Base-by-base conservation (phyloP, 2,888 invertebrate genomes). In the Keiferia lycopersicella region DNA sequence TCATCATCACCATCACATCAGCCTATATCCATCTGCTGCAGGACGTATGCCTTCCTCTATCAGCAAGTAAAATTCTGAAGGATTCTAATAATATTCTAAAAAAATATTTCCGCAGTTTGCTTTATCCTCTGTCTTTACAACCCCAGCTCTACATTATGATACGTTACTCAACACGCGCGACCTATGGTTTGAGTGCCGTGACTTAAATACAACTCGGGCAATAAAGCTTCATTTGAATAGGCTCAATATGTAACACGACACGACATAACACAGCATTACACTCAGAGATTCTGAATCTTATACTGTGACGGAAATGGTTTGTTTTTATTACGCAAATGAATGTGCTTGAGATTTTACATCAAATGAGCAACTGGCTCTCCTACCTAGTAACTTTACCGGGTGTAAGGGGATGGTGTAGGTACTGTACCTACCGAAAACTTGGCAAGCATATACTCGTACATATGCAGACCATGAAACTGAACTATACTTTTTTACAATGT, bases 121-220 rank as follows among this genome's bases (percentile, higher is more conserved):
- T 20, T 41, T 41, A 18, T n/a, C 16, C 11, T 41, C 11, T n/a
- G 14, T 59, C 14, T 22, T 20, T 0, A 4, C 10, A 10, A 10
- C 26, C 20, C 30, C 22, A 53, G 53, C 30, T 22, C 14, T 39
- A 58, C 11, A 59, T 41, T 26, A 56, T 56, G 41, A 48, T 18
- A 20, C 34, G 62, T 62, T 59, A 61, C 60, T 41, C 62, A 62
- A 61, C 61, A 14, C 26, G 26, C 26, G 6, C 20, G 59, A 59
- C 39, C 62, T 48, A 66, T 48, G 41, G 50, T 65, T 64, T 65
- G 62, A 61, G 57, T 45, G 18, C 65, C 65, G 64, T 67, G 68
- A 64, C 65, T 68, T 67, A 65, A 65, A 61, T 66, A 65, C 30
- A 63, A 62, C 50, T 41, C 53, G 41, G n/a, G 65, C 14, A 61